These are phyloP conservation scores for Formica aserva DNA, from an alignment of 2,888 invertebrate genomes.

Conservation along the genomic window DNA sequence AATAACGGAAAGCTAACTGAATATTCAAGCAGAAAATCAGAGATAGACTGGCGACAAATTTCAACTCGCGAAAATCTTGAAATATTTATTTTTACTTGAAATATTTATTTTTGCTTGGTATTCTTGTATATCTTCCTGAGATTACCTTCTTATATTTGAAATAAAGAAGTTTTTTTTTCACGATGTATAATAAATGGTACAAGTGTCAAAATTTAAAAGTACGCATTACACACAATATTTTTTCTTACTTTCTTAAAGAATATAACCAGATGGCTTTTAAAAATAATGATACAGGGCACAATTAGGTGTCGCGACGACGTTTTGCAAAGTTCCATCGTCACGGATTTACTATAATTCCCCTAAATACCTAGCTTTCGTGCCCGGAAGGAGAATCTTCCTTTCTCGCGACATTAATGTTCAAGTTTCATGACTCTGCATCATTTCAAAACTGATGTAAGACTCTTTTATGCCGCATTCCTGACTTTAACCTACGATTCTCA, in stretches of 20 bases:
- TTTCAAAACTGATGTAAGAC: slow-evolving; percentile 6
- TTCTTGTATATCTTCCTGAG: neutral
- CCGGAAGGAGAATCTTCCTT: slow-evolving; percentile 7
- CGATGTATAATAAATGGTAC: neutral
- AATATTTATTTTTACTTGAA: slow-evolving; percentile 26
- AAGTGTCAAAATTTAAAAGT: neutral
- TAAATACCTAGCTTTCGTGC: slow-evolving; percentile 45
- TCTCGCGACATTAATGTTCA: slow-evolving; percentile 36
- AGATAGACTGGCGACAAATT: neutral
- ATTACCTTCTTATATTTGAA: neutral
- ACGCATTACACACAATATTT: neutral
- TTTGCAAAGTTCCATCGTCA: slow-evolving; percentile 34
- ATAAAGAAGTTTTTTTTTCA: neutral
- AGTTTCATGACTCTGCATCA: slow-evolving; percentile 18
- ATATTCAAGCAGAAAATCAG: slow-evolving; percentile 5
- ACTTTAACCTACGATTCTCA: neutral
- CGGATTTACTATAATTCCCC: slow-evolving; percentile 36
- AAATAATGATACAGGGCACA: slow-evolving; percentile 19
- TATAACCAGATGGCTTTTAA: neutral
- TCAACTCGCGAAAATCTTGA: neutral
- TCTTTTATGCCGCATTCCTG: neutral
- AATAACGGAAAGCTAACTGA: neutral
- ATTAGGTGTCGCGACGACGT: slow-evolving; percentile 14
- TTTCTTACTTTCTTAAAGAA: neutral
- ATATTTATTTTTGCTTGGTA: slow-evolving; percentile 15